Base-by-base conservation (phyloP, 2,888 invertebrate species). In the Drosophila algonquin region DNA sequence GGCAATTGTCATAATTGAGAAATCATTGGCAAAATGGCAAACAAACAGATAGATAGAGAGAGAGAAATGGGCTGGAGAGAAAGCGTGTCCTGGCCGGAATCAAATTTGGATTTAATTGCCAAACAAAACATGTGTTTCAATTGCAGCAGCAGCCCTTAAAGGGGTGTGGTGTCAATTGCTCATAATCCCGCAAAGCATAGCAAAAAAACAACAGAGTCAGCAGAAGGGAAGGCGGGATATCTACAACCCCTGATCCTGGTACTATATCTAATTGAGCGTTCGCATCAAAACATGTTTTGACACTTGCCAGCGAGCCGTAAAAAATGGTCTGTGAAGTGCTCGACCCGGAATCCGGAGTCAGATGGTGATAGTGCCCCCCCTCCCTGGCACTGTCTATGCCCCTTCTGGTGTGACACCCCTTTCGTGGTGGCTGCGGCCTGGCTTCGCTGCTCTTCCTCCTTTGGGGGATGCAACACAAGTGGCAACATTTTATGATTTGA, bases 401-500 rank as follows among this genome's bases (percentile, higher is more conserved):
- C 14, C 40, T 40, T 40, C 40, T 40, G 40, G 40, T 5, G 2
- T 40, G 40, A 40, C 74, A 74, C 74, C 73, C 73, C 67, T 73
- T 74, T 72, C 30, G 21, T 53, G 53, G 16, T 12, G 27, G 10
- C 35, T 44, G 44, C 53, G 18, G 27, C 30, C 27, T 30, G 27
- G 14, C 58, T 47, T 24, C 24, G 61, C 47, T 48, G 40, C n/a
- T 35, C 47, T 47, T 30, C 46, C 46, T 44, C 46, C 46, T 44
- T 51, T 47, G 73, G 72, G 72, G 73, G 73, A 73, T 72, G 73
- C 74, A 45, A 46, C 64, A 72, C 90, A 90, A 91, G 91, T 90
- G 91, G 87, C 90, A 91, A 87, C 90, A 90, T 90, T 90, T 90
- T 91, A 91, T 90, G 91, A 90, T 90, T 90, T 89, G 90, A 91